Percentiles rank a stretch among this genome's conserved stretches.
Evolutionary conservation across 2,888 invertebrate genomes (phyloP).

Genomic region (Miltochrista miniata): DNA sequence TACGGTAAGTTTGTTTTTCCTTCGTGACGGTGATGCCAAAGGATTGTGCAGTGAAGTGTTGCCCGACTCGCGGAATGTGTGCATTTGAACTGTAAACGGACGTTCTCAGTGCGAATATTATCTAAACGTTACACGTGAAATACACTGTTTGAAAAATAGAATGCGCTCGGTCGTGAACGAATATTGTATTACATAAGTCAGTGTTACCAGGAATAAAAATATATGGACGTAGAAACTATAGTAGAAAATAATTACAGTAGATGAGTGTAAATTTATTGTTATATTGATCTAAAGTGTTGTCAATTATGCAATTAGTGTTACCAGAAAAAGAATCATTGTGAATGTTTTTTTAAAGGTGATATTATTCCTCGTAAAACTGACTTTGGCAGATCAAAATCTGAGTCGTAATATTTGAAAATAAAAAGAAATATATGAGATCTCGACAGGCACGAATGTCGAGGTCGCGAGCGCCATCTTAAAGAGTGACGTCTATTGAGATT

Average conservation of each 20-base stretch:
- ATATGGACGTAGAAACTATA: constrained; percentile 18
- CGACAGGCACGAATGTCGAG: constrained; percentile 20
- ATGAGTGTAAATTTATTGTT: neutral
- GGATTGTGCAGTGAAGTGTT: constrained; percentile 76
- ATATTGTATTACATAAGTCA: constrained; percentile 50
- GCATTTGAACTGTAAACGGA: constrained; percentile 55
- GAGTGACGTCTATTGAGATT: constrained; percentile 29
- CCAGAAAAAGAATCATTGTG: neutral
- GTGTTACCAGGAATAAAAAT: constrained; percentile 64
- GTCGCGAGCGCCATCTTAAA: constrained; percentile 32
- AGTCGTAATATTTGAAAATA: constrained; percentile 15
- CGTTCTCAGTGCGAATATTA: constrained; percentile 41
- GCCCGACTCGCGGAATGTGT: constrained; percentile 48
- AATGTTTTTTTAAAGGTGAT: neutral
- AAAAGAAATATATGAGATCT: constrained; percentile 13
- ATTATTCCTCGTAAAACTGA: constrained; percentile 36
- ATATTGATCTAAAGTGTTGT: no score
- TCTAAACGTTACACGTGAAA: constrained; percentile 37
- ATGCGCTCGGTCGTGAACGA: constrained; percentile 35
- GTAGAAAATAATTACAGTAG: constrained; percentile 5
- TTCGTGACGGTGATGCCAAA: constrained; percentile 61
- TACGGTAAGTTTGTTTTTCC: constrained; percentile 74
- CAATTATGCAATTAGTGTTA: neutral
- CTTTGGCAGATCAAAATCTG: constrained; percentile 16
- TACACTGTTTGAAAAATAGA: constrained; percentile 35